phyloP scores from a whole-genome alignment of 2,113 vertebrate genomes.

The Nansenia antarctica region DNA sequence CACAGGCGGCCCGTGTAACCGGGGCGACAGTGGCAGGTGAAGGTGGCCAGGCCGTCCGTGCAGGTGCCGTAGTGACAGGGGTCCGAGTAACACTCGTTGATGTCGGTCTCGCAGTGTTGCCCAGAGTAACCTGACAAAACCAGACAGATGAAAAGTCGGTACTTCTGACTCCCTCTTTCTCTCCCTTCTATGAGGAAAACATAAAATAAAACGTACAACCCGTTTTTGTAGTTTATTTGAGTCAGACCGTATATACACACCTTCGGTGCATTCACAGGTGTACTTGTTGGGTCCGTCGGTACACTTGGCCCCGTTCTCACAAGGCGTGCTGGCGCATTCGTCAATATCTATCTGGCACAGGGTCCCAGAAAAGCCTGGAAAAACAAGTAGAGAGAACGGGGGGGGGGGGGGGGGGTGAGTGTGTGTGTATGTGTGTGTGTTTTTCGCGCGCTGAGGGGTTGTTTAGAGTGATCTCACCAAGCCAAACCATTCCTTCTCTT shows the following conservation, averaged over 20 bases:
- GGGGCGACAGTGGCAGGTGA: conserved; percentile 84
- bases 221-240: background rate
- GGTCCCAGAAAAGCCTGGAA: conserved; percentile 88
- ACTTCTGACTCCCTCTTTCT: background rate
- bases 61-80: conserved; percentile 94
- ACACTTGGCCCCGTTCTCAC: conserved; percentile 92
- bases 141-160: background rate
- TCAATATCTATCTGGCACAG: conserved; percentile 91
- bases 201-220: background rate
- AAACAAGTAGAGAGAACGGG: conserved; percentile 10
- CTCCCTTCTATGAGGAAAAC: background rate
- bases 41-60: conserved; percentile 85
- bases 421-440: conserved; percentile 18
- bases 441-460: no score
- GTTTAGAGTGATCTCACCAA: conserved; percentile 53
- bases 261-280: conserved; percentile 91
- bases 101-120: conserved; percentile 84
- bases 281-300: conserved; percentile 92
- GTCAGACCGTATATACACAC: conserved; percentile 59
- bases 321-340: conserved; percentile 94
- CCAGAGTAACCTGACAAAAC: conserved; percentile 82
- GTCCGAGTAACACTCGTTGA: conserved; percentile 86
- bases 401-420: conserved; percentile 29
- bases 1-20: conserved; percentile 91
- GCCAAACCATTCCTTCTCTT: conserved; percentile 28